Evolutionary conservation across 2,113 vertebrate species (phyloP).

Genomic region (Amblyopsis rosae): DNA sequence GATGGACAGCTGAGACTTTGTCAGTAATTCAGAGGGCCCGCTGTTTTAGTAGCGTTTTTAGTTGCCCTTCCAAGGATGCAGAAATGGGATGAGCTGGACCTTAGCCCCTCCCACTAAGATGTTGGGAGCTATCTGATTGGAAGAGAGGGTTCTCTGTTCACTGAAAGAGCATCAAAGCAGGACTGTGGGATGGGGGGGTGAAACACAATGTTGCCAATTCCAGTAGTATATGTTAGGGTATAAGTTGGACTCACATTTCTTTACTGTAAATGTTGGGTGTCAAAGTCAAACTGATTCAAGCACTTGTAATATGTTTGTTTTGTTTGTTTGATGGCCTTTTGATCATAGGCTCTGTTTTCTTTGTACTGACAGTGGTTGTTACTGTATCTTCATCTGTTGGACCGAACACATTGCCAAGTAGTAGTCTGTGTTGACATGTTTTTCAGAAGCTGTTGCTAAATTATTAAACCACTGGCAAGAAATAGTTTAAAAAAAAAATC

Average conservation of each 20-base stretch:
- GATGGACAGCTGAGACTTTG: conserved; percentile 46
- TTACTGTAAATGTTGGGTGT: conserved; percentile 78
- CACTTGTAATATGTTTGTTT: conserved; percentile 70
- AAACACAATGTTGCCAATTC: conserved; percentile 73
- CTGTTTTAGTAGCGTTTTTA: conserved; percentile 39
- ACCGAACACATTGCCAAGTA: conserved; percentile 74
- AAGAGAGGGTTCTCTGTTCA: conserved; percentile 27
- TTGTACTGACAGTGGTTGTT: conserved; percentile 73
- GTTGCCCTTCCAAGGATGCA: conserved; percentile 29
- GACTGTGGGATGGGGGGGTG: background rate
- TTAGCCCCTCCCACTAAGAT: conserved; percentile 20
- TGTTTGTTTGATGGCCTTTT: conserved; percentile 57
- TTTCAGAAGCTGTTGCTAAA: conserved; percentile 66
- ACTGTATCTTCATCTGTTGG: conserved; percentile 52
- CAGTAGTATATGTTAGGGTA: conserved; percentile 75
- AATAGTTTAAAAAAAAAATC: conserved; percentile 38
- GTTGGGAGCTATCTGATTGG: conserved; percentile 29
- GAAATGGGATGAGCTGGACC: conserved; percentile 28
- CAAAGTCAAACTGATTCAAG: conserved; percentile 62
- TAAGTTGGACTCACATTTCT: conserved; percentile 73
- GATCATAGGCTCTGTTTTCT: conserved; percentile 65
- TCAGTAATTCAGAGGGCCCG: conserved; percentile 24
- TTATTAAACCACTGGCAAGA: conserved; percentile 64
- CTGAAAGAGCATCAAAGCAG: conserved; percentile 34
- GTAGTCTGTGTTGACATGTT: conserved; percentile 70